Conservation (phyloP, 2,113 vertebrate genomes). For the Chionodraco myersi region DNA sequence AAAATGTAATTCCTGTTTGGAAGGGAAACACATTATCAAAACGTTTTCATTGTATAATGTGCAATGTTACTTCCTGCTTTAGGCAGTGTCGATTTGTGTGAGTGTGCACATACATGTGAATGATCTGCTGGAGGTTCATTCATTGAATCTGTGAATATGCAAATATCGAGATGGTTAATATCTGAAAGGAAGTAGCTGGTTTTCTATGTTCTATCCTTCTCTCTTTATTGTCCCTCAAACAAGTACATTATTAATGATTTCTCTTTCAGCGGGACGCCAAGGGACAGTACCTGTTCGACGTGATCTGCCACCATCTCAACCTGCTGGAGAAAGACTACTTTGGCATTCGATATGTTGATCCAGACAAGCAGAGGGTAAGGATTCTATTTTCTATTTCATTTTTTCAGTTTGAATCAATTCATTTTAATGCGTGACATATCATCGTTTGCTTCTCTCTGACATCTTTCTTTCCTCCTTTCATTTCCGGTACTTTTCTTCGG, state of each 20-base stretch:
- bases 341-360: constrained; percentile 95
- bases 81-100: neutral
- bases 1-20: constrained; percentile 10
- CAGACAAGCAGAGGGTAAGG: constrained; percentile 96
- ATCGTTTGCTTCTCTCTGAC: neutral
- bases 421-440: neutral
- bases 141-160: constrained; percentile 13
- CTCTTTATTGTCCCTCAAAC: neutral
- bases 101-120: neutral
- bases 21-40: neutral
- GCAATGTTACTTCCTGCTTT: neutral
- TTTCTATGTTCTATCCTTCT: neutral
- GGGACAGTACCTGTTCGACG: constrained; percentile 97
- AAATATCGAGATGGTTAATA: neutral
- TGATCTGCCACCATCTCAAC: constrained; percentile 96
- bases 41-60: neutral
- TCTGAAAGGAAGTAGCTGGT: neutral
- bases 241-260: constrained; percentile 4
- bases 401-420: neutral
- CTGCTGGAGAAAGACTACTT: constrained; percentile 98
- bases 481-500: neutral
- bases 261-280: constrained; percentile 93
- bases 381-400: neutral
- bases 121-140: constrained; percentile 26
- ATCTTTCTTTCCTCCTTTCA: neutral